These are phyloP conservation scores for Anoplopoma fimbria DNA, from an alignment of 2,113 vertebrate species.

Conservation along the genomic window DNA sequence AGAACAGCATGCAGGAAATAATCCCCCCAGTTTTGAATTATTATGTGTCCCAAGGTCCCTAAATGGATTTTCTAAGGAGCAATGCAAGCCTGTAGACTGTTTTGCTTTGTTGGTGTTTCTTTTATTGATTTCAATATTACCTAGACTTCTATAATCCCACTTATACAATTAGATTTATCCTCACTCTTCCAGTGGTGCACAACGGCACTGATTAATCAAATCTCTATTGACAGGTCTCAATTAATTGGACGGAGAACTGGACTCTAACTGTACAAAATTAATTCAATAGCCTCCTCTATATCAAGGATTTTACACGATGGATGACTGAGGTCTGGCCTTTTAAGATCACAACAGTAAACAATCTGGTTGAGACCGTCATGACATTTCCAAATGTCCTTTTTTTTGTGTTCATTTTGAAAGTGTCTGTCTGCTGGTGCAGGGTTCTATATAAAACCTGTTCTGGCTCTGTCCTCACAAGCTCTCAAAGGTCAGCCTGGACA, in stretches of 20 bases:
- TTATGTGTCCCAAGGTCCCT: slow-evolving; percentile 67
- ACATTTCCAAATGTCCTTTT: slow-evolving; percentile 52
- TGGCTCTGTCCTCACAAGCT: slow-evolving; percentile 51
- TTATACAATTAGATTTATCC: slow-evolving; percentile 72
- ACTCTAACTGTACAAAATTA: slow-evolving; percentile 45
- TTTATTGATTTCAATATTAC: slow-evolving; percentile 77
- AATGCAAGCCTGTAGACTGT: slow-evolving; percentile 40
- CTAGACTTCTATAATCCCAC: slow-evolving; percentile 68
- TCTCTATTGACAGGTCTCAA: slow-evolving; percentile 67
- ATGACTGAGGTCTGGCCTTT: slow-evolving; percentile 52
- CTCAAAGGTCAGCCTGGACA: slow-evolving; percentile 67
- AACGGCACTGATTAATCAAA: slow-evolving; percentile 58
- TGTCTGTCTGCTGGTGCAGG: slow-evolving; percentile 12
- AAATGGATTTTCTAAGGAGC: slow-evolving; percentile 74
- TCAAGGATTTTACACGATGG: slow-evolving; percentile 46
- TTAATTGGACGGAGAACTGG: slow-evolving; percentile 50
- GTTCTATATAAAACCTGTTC: slow-evolving; percentile 49
- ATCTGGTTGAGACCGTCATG: slow-evolving; percentile 46
- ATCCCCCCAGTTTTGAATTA: slow-evolving; percentile 71
- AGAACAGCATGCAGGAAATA: slow-evolving; percentile 67
- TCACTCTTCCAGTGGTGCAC: slow-evolving; percentile 48
- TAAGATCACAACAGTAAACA: slow-evolving; percentile 59
- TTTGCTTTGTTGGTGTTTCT: slow-evolving; percentile 57
- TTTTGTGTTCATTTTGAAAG: slow-evolving; percentile 35
- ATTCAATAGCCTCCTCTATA: slow-evolving; percentile 39